phyloP scores from a whole-genome alignment of 2,888 invertebrate genomes.

The Campoletis raptor region DNA sequence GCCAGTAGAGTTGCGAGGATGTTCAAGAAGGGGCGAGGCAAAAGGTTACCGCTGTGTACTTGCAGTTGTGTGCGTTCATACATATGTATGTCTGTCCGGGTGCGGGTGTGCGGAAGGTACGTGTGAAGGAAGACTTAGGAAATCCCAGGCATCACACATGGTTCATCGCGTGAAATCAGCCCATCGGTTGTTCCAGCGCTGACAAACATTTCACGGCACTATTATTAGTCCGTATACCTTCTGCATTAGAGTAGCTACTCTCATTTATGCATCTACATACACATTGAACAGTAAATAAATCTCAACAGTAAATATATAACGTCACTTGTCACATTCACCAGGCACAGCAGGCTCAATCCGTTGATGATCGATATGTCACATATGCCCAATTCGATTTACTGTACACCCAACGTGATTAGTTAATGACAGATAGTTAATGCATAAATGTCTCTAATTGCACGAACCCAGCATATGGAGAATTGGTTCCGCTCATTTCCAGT shows the following conservation, averaged over 20 bases:
- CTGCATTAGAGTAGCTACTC: background rate
- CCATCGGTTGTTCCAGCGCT: slow-evolving; percentile 33
- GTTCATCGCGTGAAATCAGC: slow-evolving; percentile 58
- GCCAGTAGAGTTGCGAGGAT: slow-evolving; percentile 14
- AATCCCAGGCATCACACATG: slow-evolving; percentile 46
- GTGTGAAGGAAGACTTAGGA: slow-evolving; percentile 61
- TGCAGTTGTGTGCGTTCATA: background rate
- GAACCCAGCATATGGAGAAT: background rate
- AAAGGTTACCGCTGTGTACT: background rate
- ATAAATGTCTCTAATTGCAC: background rate
- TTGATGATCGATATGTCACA: slow-evolving; percentile 31
- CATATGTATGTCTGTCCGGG: background rate
- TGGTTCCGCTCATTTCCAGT: slow-evolving; percentile 1
- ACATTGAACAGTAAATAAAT: slow-evolving; percentile 39
- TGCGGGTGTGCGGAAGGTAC: slow-evolving; percentile 7
- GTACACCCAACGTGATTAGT: slow-evolving; percentile 17
- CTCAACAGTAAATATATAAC: slow-evolving; percentile 46
- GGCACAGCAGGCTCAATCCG: slow-evolving; percentile 29
- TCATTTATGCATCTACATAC: slow-evolving; percentile 13
- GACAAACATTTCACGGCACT: slow-evolving; percentile 48
- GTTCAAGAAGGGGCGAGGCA: background rate
- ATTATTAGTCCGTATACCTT: slow-evolving; percentile 39
- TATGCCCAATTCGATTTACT: slow-evolving; percentile 18
- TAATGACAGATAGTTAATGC: slow-evolving; percentile 30
- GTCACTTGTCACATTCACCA: slow-evolving; percentile 40